Evolutionary conservation across 2,888 invertebrate species (phyloP).

Genomic region (Hemithea aestivaria): DNA sequence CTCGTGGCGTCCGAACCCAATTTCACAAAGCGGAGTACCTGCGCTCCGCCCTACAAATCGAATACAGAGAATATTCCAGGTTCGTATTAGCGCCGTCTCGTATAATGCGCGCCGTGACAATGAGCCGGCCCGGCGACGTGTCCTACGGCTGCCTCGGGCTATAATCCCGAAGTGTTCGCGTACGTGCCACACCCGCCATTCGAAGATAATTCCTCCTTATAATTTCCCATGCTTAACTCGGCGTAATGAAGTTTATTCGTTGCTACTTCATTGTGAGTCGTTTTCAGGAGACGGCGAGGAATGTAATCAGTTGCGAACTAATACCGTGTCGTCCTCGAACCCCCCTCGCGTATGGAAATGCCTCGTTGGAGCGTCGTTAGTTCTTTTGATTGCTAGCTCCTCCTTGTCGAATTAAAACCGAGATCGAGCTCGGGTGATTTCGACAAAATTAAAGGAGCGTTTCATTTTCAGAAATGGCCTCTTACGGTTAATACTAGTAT

Average conservation of each 20-base stretch:
- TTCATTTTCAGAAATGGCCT: constrained; percentile 64
- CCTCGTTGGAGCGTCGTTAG: constrained; percentile 70
- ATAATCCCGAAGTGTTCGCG: constrained; percentile 60
- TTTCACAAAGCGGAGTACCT: constrained; percentile 52
- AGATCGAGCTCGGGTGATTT: constrained; percentile 66
- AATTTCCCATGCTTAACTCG: constrained; percentile 76
- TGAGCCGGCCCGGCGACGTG: constrained; percentile 45
- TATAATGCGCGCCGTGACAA: constrained; percentile 44
- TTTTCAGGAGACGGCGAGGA: constrained; percentile 65
- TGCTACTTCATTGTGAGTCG: constrained; percentile 74
- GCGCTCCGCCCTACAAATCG: constrained; percentile 39
- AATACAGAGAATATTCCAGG: constrained; percentile 44
- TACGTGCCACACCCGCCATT: constrained; percentile 63
- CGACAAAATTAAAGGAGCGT: constrained; percentile 71
- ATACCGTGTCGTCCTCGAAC: constrained; percentile 68
- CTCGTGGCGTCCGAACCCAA: constrained; percentile 49
- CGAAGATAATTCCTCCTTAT: constrained; percentile 75
- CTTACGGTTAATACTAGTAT: constrained; percentile 68
- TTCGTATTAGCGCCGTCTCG: constrained; percentile 40
- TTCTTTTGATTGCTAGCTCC: constrained; percentile 75
- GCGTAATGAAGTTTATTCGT: constrained; percentile 77
- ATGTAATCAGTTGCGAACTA: constrained; percentile 78
- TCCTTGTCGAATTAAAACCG: constrained; percentile 72
- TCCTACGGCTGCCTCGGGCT: constrained; percentile 56
- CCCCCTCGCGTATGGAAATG: constrained; percentile 75